Evolutionary conservation across 64 coral and sea anemone genomes (phyloP).

Genomic region (Astreopora myriophthalma): DNA sequence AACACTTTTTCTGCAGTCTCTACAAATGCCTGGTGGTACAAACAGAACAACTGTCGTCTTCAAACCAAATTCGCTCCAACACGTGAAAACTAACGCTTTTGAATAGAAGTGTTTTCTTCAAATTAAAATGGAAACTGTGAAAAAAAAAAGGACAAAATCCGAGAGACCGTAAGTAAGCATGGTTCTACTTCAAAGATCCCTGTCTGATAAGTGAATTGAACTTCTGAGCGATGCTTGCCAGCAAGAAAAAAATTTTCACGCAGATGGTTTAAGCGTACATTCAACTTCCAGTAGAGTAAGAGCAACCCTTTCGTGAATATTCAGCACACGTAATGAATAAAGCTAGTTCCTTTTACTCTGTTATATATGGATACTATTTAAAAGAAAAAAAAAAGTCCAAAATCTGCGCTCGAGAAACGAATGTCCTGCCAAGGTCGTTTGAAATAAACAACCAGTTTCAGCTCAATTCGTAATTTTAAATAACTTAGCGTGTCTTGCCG

Average conservation of each 20-base stretch:
- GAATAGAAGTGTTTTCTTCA: not conserved
- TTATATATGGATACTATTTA: too few relatives aligned
- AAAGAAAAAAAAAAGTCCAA: not conserved
- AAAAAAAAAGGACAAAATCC: too few relatives aligned
- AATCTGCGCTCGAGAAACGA: not conserved
- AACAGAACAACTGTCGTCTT: not conserved
- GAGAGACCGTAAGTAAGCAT: too few relatives aligned
- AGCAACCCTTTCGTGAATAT: too few relatives aligned
- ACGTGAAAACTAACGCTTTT: not conserved
- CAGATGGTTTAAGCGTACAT: not conserved
- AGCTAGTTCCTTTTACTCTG: too few relatives aligned
- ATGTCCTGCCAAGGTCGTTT: not conserved
- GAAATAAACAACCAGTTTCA: not conserved
- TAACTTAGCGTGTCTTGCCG: not conserved
- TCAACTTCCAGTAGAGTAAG: too few relatives aligned
- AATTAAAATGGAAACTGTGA: too few relatives aligned
- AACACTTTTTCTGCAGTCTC: not conserved
- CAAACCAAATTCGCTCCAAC: not conserved
- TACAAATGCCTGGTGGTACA: not conserved
- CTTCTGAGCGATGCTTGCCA: too few relatives aligned
- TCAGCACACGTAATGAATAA: too few relatives aligned
- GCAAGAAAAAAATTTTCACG: not conserved
- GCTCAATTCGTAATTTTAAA: not conserved
- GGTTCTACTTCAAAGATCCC: too few relatives aligned
- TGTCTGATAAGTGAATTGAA: too few relatives aligned